phyloP scores from a whole-genome alignment of 2,797 vertebrate genomes.

The Columba guinea region DNA sequence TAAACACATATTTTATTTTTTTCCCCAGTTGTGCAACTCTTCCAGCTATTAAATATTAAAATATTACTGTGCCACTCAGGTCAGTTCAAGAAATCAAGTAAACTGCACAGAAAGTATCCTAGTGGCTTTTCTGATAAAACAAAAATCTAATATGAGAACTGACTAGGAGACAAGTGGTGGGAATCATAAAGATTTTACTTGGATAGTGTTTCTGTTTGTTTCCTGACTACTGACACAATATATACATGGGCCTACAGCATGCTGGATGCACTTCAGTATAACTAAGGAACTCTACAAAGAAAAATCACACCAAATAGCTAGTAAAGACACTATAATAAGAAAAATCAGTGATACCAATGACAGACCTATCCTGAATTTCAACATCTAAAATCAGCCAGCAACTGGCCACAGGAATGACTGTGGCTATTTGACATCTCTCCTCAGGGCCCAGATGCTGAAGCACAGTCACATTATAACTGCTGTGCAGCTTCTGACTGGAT shows the following conservation, averaged over 20 bases:
- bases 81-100: constrained; percentile 26
- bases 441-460: neutral
- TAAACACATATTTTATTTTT: constrained; percentile 56
- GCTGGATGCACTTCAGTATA: neutral
- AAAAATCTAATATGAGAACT: neutral
- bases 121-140: neutral
- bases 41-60: constrained; percentile 69
- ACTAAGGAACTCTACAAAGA: neutral
- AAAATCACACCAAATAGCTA: neutral
- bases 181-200: neutral
- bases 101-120: neutral
- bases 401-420: neutral
- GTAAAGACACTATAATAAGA: neutral
- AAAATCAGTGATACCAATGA: neutral
- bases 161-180: neutral
- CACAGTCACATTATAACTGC: neutral
- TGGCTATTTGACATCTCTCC: neutral
- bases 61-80: constrained; percentile 31
- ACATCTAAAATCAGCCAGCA: neutral
- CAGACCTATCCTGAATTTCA: neutral
- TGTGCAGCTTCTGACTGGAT: no score
- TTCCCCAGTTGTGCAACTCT: constrained; percentile 20
- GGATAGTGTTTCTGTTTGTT: neutral
- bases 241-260: neutral
- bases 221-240: neutral